Conservation (phyloP, 2,888 invertebrate species). For the Zootermopsis nevadensis region DNA sequence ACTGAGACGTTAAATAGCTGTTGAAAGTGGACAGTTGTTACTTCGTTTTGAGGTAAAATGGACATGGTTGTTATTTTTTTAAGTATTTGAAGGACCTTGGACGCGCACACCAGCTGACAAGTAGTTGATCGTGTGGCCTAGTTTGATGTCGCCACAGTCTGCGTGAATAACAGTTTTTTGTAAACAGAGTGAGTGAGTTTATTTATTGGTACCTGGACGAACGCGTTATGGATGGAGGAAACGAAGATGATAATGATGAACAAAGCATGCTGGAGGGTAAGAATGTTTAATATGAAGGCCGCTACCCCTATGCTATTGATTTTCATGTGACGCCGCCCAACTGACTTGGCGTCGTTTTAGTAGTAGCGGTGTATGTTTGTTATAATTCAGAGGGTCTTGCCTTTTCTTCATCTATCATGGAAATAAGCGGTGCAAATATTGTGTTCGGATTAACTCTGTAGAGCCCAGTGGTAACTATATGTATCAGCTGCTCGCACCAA, state of each 20-base stretch:
- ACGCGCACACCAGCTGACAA: background rate
- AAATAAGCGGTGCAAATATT: too few relatives aligned
- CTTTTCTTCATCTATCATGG: too few relatives aligned
- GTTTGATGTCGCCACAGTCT: background rate
- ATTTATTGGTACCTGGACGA: background rate
- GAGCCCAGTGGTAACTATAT: too few relatives aligned
- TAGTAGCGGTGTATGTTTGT: background rate
- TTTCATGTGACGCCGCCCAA: conserved; percentile 15
- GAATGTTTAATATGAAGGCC: conserved; percentile 51
- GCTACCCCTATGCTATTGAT: background rate
- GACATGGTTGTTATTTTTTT: background rate
- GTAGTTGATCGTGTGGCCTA: background rate
- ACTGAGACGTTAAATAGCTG: background rate
- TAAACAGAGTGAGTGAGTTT: conserved; percentile 24
- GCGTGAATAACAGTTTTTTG: background rate
- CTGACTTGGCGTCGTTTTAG: conserved; percentile 9
- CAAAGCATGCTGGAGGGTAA: conserved; percentile 64
- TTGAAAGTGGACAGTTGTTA: background rate
- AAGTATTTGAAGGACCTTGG: background rate
- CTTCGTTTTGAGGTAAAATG: background rate
- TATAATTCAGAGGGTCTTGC: background rate
- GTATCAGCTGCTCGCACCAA: too few relatives aligned
- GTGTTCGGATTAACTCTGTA: too few relatives aligned
- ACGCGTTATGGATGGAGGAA: conserved; percentile 13
- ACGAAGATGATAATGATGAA: conserved; percentile 60